Evolutionary conservation across 2,797 vertebrate genomes (phyloP).

Genomic region (Darevskia mixta): DNA sequence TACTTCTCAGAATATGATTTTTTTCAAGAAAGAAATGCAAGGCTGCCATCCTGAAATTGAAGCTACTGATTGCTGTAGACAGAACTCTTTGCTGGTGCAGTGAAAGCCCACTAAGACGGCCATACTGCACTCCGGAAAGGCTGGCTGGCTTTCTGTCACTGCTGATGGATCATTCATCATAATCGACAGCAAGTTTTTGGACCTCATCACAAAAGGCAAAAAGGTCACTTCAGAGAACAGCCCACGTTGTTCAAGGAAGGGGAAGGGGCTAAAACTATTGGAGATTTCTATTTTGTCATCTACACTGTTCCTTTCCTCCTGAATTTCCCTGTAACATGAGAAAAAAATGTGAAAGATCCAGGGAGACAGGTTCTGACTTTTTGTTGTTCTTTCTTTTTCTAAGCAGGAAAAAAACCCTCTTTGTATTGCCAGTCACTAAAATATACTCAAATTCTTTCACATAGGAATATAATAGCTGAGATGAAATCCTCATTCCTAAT

Average conservation of each 20-base stretch:
- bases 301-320: slow-evolving; percentile 53
- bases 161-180: slow-evolving; percentile 72
- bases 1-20: slow-evolving; percentile 58
- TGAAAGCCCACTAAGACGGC: slow-evolving; percentile 52
- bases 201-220: slow-evolving; percentile 71
- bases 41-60: slow-evolving; percentile 59
- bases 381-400: slow-evolving; percentile 27
- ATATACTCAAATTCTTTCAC: neutral
- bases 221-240: slow-evolving; percentile 68
- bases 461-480: too few relatives aligned
- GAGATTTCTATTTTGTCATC: slow-evolving; percentile 66
- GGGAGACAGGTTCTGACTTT: slow-evolving; percentile 13
- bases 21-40: slow-evolving; percentile 59
- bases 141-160: slow-evolving; percentile 70
- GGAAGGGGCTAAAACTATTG: slow-evolving; percentile 54
- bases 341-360: slow-evolving; percentile 62
- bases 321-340: slow-evolving; percentile 56
- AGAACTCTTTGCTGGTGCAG: slow-evolving; percentile 58
- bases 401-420: slow-evolving; percentile 11
- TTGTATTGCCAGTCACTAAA: slow-evolving; percentile 41
- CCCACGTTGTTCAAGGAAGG: slow-evolving; percentile 66
- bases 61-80: slow-evolving; percentile 40
- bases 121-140: slow-evolving; percentile 59
- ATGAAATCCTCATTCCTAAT: neutral
- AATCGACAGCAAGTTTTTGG: slow-evolving; percentile 74